Evolutionary conservation across 2,113 vertebrate genomes (phyloP).

Genomic region (Terrapene triunguis): DNA sequence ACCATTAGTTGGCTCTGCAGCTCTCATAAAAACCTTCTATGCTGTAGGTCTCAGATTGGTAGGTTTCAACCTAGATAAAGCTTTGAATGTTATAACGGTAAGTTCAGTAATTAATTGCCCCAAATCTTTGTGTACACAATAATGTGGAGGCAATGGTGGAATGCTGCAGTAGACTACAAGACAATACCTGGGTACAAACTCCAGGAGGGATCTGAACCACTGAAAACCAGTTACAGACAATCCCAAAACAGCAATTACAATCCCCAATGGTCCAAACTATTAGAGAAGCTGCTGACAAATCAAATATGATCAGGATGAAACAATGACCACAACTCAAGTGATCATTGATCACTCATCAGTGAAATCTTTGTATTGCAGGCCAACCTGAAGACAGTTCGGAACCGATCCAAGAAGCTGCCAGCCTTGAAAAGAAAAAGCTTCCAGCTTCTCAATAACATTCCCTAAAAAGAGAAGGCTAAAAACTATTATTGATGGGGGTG

Average conservation of each 20-base stretch:
- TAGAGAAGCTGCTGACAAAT: not conserved
- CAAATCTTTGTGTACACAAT: not conserved
- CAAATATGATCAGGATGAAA: not conserved
- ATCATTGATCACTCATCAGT: not conserved
- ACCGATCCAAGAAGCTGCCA: not conserved
- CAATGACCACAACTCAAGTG: not conserved
- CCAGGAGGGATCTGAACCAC: not conserved
- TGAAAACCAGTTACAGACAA: not conserved
- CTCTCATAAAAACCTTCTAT: not conserved
- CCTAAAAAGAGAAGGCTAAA: not conserved
- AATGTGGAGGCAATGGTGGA: fast-evolving
- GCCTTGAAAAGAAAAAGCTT: not conserved
- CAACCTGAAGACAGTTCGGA: not conserved
- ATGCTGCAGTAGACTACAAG: not conserved
- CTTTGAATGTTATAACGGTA: not conserved
- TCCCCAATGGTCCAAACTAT: not conserved
- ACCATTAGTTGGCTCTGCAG: not conserved
- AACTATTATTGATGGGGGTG: not conserved
- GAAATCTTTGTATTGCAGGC: not conserved
- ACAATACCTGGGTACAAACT: not conserved
- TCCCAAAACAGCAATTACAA: not conserved
- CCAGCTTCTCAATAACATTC: not conserved
- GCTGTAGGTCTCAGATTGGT: not conserved
- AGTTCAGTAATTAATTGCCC: not conserved
- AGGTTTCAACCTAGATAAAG: not conserved